Evolutionary conservation across 2,888 invertebrate genomes (phyloP).

Genomic region (Operophtera brumata): DNA sequence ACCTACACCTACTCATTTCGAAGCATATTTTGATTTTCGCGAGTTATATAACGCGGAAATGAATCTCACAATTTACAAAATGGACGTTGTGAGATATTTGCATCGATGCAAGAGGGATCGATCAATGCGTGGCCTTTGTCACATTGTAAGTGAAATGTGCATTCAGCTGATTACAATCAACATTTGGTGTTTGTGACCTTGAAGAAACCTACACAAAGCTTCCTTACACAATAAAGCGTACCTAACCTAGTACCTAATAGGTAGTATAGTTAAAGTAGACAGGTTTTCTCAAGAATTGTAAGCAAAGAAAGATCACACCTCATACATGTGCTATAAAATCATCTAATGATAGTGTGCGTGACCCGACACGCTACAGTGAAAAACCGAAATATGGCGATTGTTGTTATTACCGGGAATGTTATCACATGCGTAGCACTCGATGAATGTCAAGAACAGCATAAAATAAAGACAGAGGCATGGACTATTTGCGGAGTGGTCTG

Average conservation of each 20-base stretch:
- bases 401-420: too few relatives aligned
- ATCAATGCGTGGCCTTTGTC: conserved; percentile 33
- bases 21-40: conserved; percentile 10
- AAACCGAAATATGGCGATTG: neutral
- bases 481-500: too few relatives aligned
- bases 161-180: conserved; percentile 24
- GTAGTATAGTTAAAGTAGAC: too few relatives aligned
- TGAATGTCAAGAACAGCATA: too few relatives aligned
- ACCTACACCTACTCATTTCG: too few relatives aligned
- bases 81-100: conserved; percentile 46
- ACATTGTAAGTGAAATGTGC: conserved; percentile 24
- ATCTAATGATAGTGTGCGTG: neutral
- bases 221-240: neutral
- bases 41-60: conserved; percentile 46
- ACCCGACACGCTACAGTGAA: neutral
- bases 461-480: too few relatives aligned
- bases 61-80: conserved; percentile 41
- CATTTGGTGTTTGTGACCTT: conserved; percentile 21
- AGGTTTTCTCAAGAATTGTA: too few relatives aligned
- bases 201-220: conserved; percentile 17
- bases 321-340: too few relatives aligned
- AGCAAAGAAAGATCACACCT: too few relatives aligned
- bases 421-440: too few relatives aligned
- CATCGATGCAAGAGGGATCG: conserved; percentile 42
- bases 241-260: neutral